Conservation (phyloP, 1,140 invertebrate species). For the Lerema accius region DNA sequence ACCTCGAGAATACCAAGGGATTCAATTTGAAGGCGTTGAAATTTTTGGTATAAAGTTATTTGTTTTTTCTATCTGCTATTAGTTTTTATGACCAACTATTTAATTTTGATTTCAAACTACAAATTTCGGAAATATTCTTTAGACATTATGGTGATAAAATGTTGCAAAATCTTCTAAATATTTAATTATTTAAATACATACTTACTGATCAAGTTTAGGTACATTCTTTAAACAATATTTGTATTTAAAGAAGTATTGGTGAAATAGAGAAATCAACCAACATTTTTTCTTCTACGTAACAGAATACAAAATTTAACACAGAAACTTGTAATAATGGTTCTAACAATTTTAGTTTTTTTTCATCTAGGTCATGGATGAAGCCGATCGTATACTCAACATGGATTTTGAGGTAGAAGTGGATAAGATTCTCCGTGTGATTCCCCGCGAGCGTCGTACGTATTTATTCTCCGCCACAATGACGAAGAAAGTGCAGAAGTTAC, state of each 20-base stretch:
- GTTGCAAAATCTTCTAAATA: too few species aligned
- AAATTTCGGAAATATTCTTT: too few species aligned
- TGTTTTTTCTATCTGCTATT: neutral
- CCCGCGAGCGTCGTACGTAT: constrained; percentile 93
- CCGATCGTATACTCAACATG: constrained; percentile 97
- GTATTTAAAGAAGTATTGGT: too few species aligned
- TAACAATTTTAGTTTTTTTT: constrained; percentile 7
- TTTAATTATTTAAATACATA: too few species aligned
- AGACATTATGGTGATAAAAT: too few species aligned
- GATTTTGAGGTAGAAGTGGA: constrained; percentile 98
- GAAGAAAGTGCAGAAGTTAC: constrained; percentile 98
- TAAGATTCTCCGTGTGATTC: constrained; percentile 96
- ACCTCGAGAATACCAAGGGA: constrained; percentile 97
- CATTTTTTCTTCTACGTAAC: too few species aligned
- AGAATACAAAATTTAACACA: too few species aligned
- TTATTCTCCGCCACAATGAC: constrained; percentile 99
- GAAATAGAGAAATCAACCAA: too few species aligned
- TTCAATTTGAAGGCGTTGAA: constrained; percentile 95
- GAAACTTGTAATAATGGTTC: too few species aligned
- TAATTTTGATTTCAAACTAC: neutral
- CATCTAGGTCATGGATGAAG: constrained; percentile 94
- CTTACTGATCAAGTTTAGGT: too few species aligned
- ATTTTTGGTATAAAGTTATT: constrained; percentile 85
- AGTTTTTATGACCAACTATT: too few species aligned
- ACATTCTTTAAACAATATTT: too few species aligned